These are phyloP conservation scores for Phytoseiulus persimilis DNA, from an alignment of 2,888 invertebrate genomes.

Conservation along the genomic window DNA sequence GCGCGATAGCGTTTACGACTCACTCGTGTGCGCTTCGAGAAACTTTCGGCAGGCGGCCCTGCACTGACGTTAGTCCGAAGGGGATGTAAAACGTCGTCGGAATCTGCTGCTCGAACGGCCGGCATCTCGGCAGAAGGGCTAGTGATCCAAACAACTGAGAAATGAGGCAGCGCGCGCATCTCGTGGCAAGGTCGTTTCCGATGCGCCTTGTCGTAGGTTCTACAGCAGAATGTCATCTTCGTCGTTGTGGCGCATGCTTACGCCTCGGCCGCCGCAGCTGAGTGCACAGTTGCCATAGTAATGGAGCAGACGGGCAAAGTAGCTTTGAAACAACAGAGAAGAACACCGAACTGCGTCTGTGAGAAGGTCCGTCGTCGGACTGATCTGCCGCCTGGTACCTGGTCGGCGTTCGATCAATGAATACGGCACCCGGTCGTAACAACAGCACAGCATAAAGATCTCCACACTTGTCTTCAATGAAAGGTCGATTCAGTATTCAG, in stretches of 20 bases:
- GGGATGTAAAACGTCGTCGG: not conserved
- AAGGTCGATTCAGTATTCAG: not conserved
- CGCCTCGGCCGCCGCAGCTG: not conserved
- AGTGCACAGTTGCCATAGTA: not conserved
- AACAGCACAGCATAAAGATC: not conserved
- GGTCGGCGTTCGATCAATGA: not conserved
- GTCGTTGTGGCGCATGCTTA: not conserved
- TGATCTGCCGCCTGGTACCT: too few species aligned
- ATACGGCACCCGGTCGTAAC: not conserved
- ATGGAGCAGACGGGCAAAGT: not conserved
- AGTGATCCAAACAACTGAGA: not conserved
- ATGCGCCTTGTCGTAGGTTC: not conserved
- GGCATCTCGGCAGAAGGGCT: not conserved
- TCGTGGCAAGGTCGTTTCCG: not conserved
- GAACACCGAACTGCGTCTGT: not conserved
- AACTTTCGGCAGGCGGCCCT: not conserved
- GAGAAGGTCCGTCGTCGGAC: too few species aligned
- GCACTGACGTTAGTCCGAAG: not conserved
- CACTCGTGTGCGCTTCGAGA: not conserved
- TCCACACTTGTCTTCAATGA: not conserved
- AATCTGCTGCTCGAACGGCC: not conserved
- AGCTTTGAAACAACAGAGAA: not conserved
- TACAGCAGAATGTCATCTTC: not conserved
- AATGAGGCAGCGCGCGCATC: not conserved
- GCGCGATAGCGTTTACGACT: not conserved